Evolutionary conservation across 2,888 invertebrate genomes (phyloP).

Genomic region (Phaonia tiefii): DNA sequence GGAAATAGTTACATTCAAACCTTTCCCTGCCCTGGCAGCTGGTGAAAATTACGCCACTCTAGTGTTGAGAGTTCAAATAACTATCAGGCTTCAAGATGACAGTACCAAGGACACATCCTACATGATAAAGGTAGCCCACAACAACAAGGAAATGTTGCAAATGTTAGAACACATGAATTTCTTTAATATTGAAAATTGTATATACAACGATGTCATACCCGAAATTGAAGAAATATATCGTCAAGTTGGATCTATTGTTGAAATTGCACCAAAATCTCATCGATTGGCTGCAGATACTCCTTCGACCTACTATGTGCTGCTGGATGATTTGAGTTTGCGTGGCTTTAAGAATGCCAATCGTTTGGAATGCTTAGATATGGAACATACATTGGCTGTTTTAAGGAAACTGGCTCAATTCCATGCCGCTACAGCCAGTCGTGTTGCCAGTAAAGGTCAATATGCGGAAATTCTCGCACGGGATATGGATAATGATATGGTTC

Average conservation of each 20-base stretch:
- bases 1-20: constrained; percentile 69
- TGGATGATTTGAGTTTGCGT: constrained; percentile 74
- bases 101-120: constrained; percentile 66
- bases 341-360: constrained; percentile 76
- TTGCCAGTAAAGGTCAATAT: constrained; percentile 70
- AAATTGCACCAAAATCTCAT: constrained; percentile 69
- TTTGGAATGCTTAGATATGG: constrained; percentile 73
- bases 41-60: constrained; percentile 76
- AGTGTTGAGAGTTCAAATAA: constrained; percentile 72
- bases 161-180: constrained; percentile 70
- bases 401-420: constrained; percentile 77
- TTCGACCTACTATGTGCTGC: constrained; percentile 69
- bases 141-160: constrained; percentile 66
- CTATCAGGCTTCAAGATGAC: constrained; percentile 66
- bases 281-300: constrained; percentile 67
- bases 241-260: constrained; percentile 68
- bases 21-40: constrained; percentile 67
- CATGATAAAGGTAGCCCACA: constrained; percentile 75
- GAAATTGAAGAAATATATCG: constrained; percentile 72
- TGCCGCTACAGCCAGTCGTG: constrained; percentile 74
- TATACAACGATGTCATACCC: constrained; percentile 72
- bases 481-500: constrained; percentile 20
- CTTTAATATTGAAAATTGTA: constrained; percentile 70
- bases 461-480: constrained; percentile 54
- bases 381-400: constrained; percentile 73